A percentile compares a stretch with the other conserved stretches of the same genome.
Evolutionary conservation across 2,113 vertebrate genomes (phyloP).

Genomic region (Pseudopipra pipra): DNA sequence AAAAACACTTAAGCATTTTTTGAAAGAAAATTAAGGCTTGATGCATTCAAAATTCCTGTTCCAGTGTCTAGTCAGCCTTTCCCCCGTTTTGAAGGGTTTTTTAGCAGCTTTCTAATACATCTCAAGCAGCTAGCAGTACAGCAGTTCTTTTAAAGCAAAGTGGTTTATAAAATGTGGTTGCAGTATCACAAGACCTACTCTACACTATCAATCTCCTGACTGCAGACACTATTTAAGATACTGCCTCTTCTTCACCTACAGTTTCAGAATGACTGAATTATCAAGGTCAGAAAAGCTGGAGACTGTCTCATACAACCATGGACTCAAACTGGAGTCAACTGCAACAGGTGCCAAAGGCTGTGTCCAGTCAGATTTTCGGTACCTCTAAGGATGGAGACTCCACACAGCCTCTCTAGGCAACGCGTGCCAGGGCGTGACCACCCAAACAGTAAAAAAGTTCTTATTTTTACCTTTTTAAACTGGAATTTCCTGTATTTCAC

Average conservation of each 20-base stretch:
- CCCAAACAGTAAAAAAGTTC: neutral
- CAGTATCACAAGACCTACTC: neutral
- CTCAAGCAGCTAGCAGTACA: neutral
- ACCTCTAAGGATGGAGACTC: neutral
- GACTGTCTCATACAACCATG: neutral
- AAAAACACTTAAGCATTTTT: neutral
- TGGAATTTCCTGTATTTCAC: neutral
- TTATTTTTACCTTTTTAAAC: neutral
- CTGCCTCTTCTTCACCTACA: neutral
- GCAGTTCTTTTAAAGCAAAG: neutral
- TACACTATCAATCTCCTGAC: neutral
- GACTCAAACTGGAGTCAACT: neutral
- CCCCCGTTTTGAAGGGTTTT: neutral
- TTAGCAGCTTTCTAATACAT: neutral
- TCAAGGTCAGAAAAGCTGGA: neutral
- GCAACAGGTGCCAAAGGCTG: neutral
- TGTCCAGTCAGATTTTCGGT: neutral
- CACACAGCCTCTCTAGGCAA: neutral
- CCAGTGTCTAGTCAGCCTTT: neutral
- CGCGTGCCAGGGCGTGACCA: fast-evolving
- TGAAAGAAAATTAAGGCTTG: neutral
- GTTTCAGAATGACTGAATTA: neutral
- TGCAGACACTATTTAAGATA: neutral
- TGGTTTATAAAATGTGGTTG: neutral
- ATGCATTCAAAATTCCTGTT: neutral